Evolutionary conservation across 1,140 invertebrate genomes (phyloP).

Genomic region (Cydia amplana): DNA sequence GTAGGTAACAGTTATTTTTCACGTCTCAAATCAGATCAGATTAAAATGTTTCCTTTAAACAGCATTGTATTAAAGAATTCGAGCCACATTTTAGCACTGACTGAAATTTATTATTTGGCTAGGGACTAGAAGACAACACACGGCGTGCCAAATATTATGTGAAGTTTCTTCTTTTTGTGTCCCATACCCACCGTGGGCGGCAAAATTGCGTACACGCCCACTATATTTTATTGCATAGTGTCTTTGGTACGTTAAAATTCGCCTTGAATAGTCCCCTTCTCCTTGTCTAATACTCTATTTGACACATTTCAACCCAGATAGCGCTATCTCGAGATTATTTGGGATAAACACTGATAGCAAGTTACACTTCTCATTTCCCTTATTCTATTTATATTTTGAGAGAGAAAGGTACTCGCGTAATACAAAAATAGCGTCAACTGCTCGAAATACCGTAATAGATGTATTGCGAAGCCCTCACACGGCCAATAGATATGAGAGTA

Average conservation of each 20-base stretch:
- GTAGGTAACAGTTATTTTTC: neutral
- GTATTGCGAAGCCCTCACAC: neutral
- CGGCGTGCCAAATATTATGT: too few relatives aligned
- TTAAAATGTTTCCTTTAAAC: neutral
- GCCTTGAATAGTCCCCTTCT: neutral
- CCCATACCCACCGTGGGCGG: too few relatives aligned
- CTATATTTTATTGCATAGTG: neutral
- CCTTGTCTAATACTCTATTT: neutral
- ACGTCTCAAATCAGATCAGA: neutral
- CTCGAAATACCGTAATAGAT: conserved; percentile 6
- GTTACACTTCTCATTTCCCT: neutral
- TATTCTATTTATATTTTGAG: neutral
- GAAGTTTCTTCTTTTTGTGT: too few relatives aligned
- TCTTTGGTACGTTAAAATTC: neutral
- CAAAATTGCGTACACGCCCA: neutral
- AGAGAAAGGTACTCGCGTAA: conserved; percentile 8
- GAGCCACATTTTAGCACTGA: too few relatives aligned
- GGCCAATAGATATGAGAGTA: conserved; percentile 38
- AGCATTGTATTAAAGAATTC: neutral
- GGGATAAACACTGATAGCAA: neutral
- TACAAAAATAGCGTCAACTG: conserved; percentile 13
- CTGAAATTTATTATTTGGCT: neutral
- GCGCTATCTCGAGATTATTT: neutral
- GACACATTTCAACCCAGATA: neutral
- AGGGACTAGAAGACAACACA: neutral